Conservation (phyloP, 2,113 vertebrate species). For the Phyllostomus hastatus region DNA sequence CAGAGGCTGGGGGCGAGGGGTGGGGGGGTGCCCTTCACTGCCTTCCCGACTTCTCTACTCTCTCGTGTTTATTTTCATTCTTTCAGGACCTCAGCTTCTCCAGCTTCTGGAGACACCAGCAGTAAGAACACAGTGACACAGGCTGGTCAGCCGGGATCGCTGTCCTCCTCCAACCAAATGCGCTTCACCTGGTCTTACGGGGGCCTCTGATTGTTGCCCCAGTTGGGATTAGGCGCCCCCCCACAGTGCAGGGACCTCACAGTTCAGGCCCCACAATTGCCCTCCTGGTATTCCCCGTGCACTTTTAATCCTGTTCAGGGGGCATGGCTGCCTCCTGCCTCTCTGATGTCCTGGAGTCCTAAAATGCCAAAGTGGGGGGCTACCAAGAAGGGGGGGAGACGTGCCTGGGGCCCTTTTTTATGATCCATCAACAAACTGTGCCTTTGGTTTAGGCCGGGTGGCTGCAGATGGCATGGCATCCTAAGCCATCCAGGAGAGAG, state of each 20-base stretch:
- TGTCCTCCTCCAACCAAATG: fast-evolving
- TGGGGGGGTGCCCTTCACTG: background rate
- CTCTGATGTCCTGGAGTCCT: background rate
- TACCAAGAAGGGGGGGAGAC: background rate
- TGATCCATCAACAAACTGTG: background rate
- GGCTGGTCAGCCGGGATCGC: background rate
- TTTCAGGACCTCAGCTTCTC: background rate
- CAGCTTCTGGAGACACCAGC: background rate
- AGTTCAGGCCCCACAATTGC: background rate
- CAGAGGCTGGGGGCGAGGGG: fast-evolving
- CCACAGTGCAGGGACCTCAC: too few species aligned
- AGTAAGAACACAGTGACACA: background rate
- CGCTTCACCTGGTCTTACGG: background rate
- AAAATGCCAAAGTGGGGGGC: background rate
- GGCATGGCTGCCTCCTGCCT: too few species aligned
- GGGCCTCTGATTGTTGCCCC: background rate
- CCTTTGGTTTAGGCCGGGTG: background rate
- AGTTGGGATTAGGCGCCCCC: fast-evolving
- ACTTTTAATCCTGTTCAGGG: too few species aligned
- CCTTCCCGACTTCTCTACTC: background rate
- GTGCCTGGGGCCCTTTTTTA: background rate
- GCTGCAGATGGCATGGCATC: fast-evolving
- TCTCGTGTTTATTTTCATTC: background rate
- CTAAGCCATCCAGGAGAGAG: background rate
- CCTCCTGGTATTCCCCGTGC: background rate